phyloP scores from a whole-genome alignment of 1,140 invertebrate species.

The Colletes latitarsis region DNA sequence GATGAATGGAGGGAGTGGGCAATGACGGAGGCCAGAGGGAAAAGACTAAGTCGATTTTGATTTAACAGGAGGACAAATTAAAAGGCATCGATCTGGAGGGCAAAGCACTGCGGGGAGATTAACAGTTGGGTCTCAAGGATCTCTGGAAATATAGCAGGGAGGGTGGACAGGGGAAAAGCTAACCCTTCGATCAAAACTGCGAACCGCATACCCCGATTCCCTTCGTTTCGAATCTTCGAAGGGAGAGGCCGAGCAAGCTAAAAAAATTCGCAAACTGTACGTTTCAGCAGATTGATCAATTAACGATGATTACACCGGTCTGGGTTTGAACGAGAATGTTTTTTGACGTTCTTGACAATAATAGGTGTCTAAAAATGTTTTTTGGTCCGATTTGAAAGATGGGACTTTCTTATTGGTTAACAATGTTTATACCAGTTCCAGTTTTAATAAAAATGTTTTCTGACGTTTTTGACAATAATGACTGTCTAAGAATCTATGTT shows the following conservation, averaged over 20 bases:
- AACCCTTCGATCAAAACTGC: constrained; percentile 54
- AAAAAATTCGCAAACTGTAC: background rate
- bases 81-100: constrained; percentile 63
- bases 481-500: no score
- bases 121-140: constrained; percentile 56
- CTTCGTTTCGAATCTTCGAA: constrained; percentile 43
- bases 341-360: no score
- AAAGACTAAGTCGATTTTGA: constrained; percentile 65
- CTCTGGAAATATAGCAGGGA: constrained; percentile 22
- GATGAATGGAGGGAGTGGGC: background rate
- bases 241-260: background rate
- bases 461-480: no score
- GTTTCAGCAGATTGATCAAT: constrained; percentile 19
- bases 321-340: background rate
- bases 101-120: constrained; percentile 49
- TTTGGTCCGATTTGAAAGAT: no score
- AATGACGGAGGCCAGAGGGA: background rate
- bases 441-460: no score
- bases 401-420: no score
- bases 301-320: constrained; percentile 12
- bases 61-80: constrained; percentile 64
- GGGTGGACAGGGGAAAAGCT: background rate
- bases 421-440: no score
- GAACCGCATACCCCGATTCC: constrained; percentile 46
- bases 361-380: no score